phyloP scores from a whole-genome alignment of 2,888 invertebrate species.

The Timema cristinae region DNA sequence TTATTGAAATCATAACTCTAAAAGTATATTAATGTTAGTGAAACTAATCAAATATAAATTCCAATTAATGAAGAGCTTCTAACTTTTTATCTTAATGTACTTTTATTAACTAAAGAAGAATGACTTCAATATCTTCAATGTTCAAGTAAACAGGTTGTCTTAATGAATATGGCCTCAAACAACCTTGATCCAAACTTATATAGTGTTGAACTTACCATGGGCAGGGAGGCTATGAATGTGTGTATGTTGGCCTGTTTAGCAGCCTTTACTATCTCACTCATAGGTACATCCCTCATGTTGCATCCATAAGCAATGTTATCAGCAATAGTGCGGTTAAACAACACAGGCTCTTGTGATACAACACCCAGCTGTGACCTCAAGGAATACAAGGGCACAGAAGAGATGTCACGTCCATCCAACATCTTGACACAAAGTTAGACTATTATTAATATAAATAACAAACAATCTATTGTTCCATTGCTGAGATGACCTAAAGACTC shows the following conservation, averaged over 20 bases:
- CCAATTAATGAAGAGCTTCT: too few relatives aligned
- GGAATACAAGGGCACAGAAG: constrained; percentile 45
- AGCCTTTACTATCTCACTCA: constrained; percentile 50
- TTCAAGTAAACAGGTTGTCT: too few relatives aligned
- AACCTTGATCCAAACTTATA: too few relatives aligned
- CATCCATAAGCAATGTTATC: constrained; percentile 62
- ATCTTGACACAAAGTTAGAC: constrained; percentile 29
- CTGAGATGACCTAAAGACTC: too few relatives aligned
- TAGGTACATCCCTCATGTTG: constrained; percentile 46
- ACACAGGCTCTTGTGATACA: constrained; percentile 59
- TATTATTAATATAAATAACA: background rate
- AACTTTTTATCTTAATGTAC: too few relatives aligned
- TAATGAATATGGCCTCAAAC: too few relatives aligned
- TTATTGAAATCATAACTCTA: too few relatives aligned
- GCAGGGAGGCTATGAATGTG: constrained; percentile 49
- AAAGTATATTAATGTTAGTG: too few relatives aligned
- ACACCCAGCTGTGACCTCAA: constrained; percentile 51
- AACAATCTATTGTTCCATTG: background rate
- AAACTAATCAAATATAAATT: too few relatives aligned
- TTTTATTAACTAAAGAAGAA: too few relatives aligned
- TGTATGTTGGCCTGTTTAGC: constrained; percentile 53
- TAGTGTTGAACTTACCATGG: constrained; percentile 38
- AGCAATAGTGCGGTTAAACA: constrained; percentile 55
- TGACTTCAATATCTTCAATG: too few relatives aligned
- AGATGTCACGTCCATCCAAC: constrained; percentile 41